Conservation (phyloP, 1,140 invertebrate genomes). For the Papilio helenus region DNA sequence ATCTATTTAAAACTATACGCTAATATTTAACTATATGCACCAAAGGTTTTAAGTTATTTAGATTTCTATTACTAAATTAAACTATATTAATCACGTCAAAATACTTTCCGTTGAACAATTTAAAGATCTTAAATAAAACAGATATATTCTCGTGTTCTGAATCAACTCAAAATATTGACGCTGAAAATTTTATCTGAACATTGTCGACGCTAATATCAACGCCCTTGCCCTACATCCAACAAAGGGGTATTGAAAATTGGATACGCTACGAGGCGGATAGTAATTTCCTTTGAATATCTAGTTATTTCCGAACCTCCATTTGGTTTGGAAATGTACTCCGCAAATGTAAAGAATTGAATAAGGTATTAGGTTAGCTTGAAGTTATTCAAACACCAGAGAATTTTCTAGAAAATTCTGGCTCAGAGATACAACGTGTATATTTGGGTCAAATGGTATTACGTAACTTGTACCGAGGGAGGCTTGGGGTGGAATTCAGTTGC, state of each 20-base stretch:
- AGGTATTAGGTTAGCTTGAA: too few species aligned
- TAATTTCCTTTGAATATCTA: background rate
- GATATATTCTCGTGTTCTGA: background rate
- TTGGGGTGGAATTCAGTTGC: background rate
- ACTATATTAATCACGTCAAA: too few species aligned
- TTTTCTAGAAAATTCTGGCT: conserved; percentile 6
- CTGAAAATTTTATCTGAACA: background rate
- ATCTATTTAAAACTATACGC: background rate
- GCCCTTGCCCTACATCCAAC: background rate
- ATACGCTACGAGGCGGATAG: background rate
- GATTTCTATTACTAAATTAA: background rate
- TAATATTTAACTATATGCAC: background rate
- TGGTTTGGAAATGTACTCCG: background rate
- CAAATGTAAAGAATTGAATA: background rate
- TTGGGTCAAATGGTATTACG: background rate
- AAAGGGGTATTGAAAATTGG: background rate
- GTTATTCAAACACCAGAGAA: background rate
- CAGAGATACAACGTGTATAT: background rate
- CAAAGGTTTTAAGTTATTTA: background rate
- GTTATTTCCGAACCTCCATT: background rate
- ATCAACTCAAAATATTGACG: background rate
- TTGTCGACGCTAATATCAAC: background rate
- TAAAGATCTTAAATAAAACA: background rate
- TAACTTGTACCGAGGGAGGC: background rate
- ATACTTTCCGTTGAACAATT: too few species aligned